phyloP scores from a whole-genome alignment of 2,797 vertebrate genomes.

The Chlorospingus semifuscus region DNA sequence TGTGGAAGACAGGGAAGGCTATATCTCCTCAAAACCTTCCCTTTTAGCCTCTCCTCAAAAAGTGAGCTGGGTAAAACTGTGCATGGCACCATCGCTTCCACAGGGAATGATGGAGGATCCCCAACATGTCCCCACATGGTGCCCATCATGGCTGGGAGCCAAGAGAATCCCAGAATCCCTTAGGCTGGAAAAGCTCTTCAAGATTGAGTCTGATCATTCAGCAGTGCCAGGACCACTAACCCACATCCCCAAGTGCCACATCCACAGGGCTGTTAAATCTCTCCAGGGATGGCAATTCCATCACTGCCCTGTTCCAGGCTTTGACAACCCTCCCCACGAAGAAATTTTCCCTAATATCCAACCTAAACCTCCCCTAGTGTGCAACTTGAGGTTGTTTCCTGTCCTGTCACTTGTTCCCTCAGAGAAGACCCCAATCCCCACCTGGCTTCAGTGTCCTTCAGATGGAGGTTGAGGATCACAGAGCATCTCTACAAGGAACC shows the following conservation, averaged over 20 bases:
- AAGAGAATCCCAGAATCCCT: neutral
- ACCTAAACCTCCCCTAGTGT: neutral
- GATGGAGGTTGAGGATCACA: neutral
- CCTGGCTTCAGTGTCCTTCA: neutral
- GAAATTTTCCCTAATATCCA: neutral
- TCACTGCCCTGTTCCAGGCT: neutral
- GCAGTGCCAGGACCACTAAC: neutral
- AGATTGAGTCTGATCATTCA: neutral
- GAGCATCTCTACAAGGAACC: neutral
- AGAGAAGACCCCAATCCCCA: fast-evolving
- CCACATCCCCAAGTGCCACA: neutral
- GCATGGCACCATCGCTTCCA: neutral
- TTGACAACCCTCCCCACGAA: neutral
- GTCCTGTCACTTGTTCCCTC: neutral
- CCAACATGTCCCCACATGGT: neutral
- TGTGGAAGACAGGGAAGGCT: conserved; percentile 65
- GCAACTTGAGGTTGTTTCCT: too few relatives aligned
- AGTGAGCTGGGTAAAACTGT: neutral
- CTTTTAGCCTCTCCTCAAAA: conserved; percentile 26
- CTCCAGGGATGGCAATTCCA: neutral
- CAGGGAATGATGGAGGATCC: neutral
- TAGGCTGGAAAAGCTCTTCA: neutral
- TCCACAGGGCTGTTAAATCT: neutral
- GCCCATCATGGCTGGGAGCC: fast-evolving
- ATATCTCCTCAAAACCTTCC: conserved; percentile 47